A percentile compares a stretch with the other conserved stretches of the same genome.
These are phyloP conservation scores for Knipowitschia caucasica DNA, from an alignment of 2,797 vertebrate species.

Conservation along the genomic window DNA sequence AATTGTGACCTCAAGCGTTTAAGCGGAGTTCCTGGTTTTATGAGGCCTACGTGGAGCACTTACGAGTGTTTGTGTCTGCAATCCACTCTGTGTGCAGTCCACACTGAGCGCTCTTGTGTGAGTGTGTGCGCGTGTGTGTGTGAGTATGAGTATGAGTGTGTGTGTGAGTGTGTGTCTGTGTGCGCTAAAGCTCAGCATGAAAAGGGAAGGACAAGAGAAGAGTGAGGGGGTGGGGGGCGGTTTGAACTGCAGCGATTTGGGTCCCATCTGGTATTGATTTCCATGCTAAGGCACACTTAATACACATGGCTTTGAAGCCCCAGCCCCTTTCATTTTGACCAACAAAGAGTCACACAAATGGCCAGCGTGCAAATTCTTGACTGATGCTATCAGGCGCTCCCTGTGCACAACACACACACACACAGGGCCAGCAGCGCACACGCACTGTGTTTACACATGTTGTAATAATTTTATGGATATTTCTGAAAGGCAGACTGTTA, in stretches of 20 bases:
- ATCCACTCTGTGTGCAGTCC: conserved; percentile 19
- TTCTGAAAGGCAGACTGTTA: conserved; percentile 61
- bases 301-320: conserved; percentile 92
- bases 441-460: conserved; percentile 67
- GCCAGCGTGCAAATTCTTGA: conserved; percentile 84
- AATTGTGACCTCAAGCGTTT: conserved; percentile 9
- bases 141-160: no score
- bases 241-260: conserved; percentile 81
- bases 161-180: no score
- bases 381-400: conserved; percentile 84
- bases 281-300: conserved; percentile 90
- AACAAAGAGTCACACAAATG: conserved; percentile 88
- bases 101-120: conserved; percentile 11
- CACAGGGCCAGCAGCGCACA: conserved; percentile 14
- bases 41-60: conserved; percentile 6
- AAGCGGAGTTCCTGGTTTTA: conserved; percentile 2
- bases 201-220: conserved; percentile 56
- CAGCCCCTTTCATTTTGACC: conserved; percentile 87
- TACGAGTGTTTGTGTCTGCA: conserved; percentile 33
- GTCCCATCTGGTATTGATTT: conserved; percentile 97
- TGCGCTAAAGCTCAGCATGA: conserved; percentile 31
- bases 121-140: no score
- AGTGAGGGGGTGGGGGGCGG: conserved; percentile 68
- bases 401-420: conserved; percentile 32
- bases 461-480: conserved; percentile 67